Base-by-base conservation (phyloP, 2,888 invertebrate species). In the Gymnosoma rotundatum region DNA sequence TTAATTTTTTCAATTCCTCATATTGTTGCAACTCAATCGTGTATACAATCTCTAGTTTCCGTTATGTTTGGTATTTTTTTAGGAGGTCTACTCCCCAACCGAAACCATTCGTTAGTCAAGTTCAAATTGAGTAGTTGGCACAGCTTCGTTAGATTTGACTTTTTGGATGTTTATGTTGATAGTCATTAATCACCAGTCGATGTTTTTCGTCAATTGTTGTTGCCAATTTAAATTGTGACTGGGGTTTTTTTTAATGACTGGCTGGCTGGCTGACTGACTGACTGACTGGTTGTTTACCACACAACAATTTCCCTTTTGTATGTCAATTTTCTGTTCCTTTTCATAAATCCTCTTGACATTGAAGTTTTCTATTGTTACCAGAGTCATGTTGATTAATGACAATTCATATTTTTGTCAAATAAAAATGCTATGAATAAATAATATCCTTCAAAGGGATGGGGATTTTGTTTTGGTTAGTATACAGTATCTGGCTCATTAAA, bases 321-420 rank as follows among this genome's bases (percentile, higher is more conserved):
- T 67, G 54, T 54, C 72, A 52, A 54, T 80, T 56, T 78, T 63
- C 20, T 58, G 36, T 69, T 69, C 42, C 25, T 50, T 38, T 61
- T 45, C n/a, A 18, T 70, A 81, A 84, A 74, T 81, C 84, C 84
- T 78, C 84, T 78, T 84, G 84, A 84, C 84, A 84, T 78, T 81
- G 78, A 84, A 81, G 61, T 78, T 67, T 73, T 74, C 58, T 78
- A 74, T 75, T 81, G 70, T 76, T 75, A 64, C 45, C 70, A 69
- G n/a, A n/a, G 69, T 74, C 73, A 73, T 74, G 76, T 85, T 88
- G 88, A 88, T 88, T 87, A 88, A 87, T 88, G 87, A 86, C 86
- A 85, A 73, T 87, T 86, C 86, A 86, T 84, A 87, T 86, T 86
- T 87, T 74, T 74, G 61, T 81, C 81, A 84, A 81, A 70, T 72